phyloP scores from a whole-genome alignment of 1,140 invertebrate species.

The Drosophila quadrilineata region DNA sequence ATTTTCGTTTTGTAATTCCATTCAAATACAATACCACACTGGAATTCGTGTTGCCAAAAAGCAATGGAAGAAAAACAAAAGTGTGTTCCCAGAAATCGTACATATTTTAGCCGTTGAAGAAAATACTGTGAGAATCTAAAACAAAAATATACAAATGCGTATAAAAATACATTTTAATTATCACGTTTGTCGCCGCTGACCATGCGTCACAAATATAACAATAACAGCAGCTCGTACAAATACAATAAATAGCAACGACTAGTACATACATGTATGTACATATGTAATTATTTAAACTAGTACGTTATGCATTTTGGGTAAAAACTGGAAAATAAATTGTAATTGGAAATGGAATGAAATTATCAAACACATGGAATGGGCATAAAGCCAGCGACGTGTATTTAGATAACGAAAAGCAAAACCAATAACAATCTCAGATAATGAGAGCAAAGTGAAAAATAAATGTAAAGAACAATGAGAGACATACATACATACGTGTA shows the following conservation, averaged over 20 bases:
- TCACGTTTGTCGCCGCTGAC: slow-evolving; percentile 31
- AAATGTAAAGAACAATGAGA: slow-evolving; percentile 29
- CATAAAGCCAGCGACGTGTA: slow-evolving; percentile 59
- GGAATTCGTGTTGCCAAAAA: slow-evolving; percentile 23
- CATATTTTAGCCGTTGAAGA: slow-evolving; percentile 11
- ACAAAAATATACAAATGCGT: slow-evolving; percentile 29
- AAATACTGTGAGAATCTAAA: slow-evolving; percentile 13
- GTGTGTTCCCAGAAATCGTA: slow-evolving; percentile 23
- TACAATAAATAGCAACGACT: slow-evolving; percentile 34
- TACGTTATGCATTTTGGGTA: slow-evolving; percentile 35
- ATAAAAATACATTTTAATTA: slow-evolving; percentile 67
- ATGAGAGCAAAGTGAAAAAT: slow-evolving; percentile 15
- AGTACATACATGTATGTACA: too few relatives aligned
- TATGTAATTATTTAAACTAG: slow-evolving; percentile 61
- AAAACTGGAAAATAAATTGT: slow-evolving; percentile 42
- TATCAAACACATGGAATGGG: slow-evolving; percentile 40
- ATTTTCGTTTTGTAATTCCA: slow-evolving; percentile 44
- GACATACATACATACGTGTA: too few relatives aligned
- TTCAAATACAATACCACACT: slow-evolving; percentile 32
- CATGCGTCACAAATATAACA: slow-evolving; percentile 30
- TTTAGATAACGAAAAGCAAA: slow-evolving; percentile 64
- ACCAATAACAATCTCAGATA: slow-evolving; percentile 41
- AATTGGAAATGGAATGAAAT: slow-evolving; percentile 26
- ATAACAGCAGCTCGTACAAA: not conserved
- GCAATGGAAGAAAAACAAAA: slow-evolving; percentile 2